Evolutionary conservation across 1,140 invertebrate species (phyloP).

Genomic region (Brachionus calyciflorus): DNA sequence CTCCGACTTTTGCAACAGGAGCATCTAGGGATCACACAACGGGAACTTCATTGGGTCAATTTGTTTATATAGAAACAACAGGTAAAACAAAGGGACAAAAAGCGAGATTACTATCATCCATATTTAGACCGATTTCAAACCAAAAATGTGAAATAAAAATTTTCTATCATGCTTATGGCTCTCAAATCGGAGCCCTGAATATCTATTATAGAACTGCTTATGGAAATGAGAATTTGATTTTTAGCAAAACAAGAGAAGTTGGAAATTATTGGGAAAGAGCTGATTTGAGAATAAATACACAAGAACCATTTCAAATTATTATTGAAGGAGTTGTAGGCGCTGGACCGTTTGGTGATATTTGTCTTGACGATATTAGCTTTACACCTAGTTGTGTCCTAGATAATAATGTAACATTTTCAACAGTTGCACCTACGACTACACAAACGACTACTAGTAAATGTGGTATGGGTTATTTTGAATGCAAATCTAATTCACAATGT

Average conservation of each 20-base stretch:
- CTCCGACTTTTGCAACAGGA: slow-evolving; percentile 67
- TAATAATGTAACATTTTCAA: slow-evolving; percentile 47
- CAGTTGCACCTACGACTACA: slow-evolving; percentile 48
- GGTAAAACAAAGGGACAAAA: not conserved
- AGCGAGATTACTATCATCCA: not conserved
- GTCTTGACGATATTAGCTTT: slow-evolving; percentile 58
- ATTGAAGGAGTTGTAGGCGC: slow-evolving; percentile 68
- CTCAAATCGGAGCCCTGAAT: not conserved
- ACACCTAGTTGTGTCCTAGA: slow-evolving; percentile 50
- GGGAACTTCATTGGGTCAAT: slow-evolving; percentile 44
- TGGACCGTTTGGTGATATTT: slow-evolving; percentile 63
- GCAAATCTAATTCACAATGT: slow-evolving; percentile 49
- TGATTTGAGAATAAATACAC: not conserved
- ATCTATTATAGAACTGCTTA: not conserved
- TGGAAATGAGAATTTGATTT: slow-evolving; percentile 8
- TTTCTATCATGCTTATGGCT: not conserved
- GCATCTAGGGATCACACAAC: slow-evolving; percentile 72
- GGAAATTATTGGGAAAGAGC: slow-evolving; percentile 46
- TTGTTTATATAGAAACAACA: not conserved
- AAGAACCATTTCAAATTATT: slow-evolving; percentile 58
- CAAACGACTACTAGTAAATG: slow-evolving; percentile 49
- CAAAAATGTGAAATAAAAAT: slow-evolving; percentile 46
- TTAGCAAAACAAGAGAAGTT: slow-evolving; percentile 50
- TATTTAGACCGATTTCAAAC: not conserved
- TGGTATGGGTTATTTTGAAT: not conserved